These are phyloP conservation scores for Anthopleura sola DNA, from an alignment of 64 coral and sea anemone species.

Conservation along the genomic window DNA sequence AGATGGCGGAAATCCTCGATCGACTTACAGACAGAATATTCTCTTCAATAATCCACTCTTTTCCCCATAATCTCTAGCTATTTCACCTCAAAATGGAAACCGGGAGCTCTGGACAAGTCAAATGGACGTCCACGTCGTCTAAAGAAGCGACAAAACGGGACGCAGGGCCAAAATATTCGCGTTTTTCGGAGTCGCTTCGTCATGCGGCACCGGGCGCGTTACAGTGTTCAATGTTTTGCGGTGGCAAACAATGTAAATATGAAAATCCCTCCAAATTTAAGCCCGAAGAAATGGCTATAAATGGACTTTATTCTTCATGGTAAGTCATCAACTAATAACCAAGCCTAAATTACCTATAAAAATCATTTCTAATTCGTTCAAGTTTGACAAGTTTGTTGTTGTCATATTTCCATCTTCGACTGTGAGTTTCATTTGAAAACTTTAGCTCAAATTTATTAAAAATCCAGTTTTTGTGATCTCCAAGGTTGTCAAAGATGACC, in stretches of 20 bases:
- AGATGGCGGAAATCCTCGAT: background rate
- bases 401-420: too few relatives aligned
- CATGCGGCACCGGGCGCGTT: constrained; percentile 80
- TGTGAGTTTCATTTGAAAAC: background rate
- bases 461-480: background rate
- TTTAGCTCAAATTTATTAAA: background rate
- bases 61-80: background rate
- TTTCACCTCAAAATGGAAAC: background rate
- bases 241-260: constrained; percentile 93
- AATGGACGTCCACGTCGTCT: constrained; percentile 59
- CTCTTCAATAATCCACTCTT: background rate
- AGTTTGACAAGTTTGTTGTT: too few relatives aligned
- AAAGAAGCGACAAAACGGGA: constrained; percentile 49
- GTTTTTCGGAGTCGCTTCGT: constrained; percentile 87
- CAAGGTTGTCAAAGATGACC: background rate
- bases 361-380: too few relatives aligned
- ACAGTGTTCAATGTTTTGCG: constrained; percentile 99
- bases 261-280: constrained; percentile 92
- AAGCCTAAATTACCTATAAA: too few relatives aligned
- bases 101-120: constrained; percentile 53
- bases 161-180: constrained; percentile 92
- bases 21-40: background rate
- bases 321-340: constrained; percentile 10
- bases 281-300: constrained; percentile 72
- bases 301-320: constrained; percentile 95